phyloP scores from a whole-genome alignment of 1,140 invertebrate species.

The Drosophila subobscura region DNA sequence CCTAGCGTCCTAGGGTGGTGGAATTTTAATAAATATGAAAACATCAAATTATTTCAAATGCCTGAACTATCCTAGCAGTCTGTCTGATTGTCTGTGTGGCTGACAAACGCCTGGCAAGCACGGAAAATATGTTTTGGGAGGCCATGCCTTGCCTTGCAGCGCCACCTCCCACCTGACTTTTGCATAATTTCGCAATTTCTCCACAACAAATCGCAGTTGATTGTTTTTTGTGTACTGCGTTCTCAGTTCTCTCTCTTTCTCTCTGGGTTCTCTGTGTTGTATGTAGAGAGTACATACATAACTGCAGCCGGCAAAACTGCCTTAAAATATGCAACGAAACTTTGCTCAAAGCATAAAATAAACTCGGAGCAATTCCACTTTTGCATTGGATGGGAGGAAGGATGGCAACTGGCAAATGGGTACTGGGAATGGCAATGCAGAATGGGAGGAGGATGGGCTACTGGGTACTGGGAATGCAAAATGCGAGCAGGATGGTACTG shows the following conservation, averaged over 20 bases:
- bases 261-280: not conserved
- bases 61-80: slow-evolving; percentile 55
- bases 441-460: not conserved
- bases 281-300: slow-evolving; percentile 55
- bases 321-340: slow-evolving; percentile 82
- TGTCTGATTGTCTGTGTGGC: slow-evolving; percentile 15
- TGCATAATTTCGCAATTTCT: slow-evolving; percentile 81
- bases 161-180: slow-evolving; percentile 32
- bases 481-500: not conserved
- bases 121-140: slow-evolving; percentile 61
- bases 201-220: slow-evolving; percentile 81
- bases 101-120: slow-evolving; percentile 71
- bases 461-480: slow-evolving; percentile 11
- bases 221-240: slow-evolving; percentile 63
- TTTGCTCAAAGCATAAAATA: slow-evolving; percentile 82
- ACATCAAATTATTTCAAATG: slow-evolving; percentile 82
- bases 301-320: slow-evolving; percentile 70
- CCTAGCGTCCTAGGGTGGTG: slow-evolving; percentile 7
- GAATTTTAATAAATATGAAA: slow-evolving; percentile 81
- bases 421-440: slow-evolving; percentile 10
- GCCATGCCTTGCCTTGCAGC: not conserved
- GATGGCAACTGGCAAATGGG: slow-evolving; percentile 24
- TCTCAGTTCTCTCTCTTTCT: slow-evolving; percentile 8
- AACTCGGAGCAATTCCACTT: slow-evolving; percentile 77
- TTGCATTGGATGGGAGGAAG: slow-evolving; percentile 25